phyloP scores from a whole-genome alignment of 2,797 vertebrate species.

The Scarus forsteni region DNA sequence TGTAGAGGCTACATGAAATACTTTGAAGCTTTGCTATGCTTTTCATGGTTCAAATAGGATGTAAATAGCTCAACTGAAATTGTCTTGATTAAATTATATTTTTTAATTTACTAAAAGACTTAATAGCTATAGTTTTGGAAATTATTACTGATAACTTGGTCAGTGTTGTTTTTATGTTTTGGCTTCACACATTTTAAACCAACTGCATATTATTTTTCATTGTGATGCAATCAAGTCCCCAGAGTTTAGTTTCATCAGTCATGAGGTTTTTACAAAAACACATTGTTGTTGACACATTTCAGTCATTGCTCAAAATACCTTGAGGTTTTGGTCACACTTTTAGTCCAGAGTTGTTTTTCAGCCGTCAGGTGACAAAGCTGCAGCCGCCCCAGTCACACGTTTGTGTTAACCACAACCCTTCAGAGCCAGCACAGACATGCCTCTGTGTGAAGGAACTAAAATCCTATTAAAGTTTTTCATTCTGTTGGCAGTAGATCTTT shows the following conservation, averaged over 20 bases:
- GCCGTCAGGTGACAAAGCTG: constrained; percentile 17
- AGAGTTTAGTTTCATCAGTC: background rate
- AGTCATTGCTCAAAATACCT: background rate
- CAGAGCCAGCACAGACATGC: background rate
- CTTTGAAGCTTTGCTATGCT: too few relatives aligned
- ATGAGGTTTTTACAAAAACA: background rate
- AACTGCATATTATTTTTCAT: background rate
- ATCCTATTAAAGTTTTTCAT: background rate
- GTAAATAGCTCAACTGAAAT: too few relatives aligned
- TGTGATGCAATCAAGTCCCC: background rate
- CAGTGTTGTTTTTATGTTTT: background rate
- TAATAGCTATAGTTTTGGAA: too few relatives aligned
- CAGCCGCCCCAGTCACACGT: background rate
- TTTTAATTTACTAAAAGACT: too few relatives aligned
- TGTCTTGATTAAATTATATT: too few relatives aligned
- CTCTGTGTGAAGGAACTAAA: constrained; percentile 22
- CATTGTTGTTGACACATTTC: background rate
- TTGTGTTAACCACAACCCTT: constrained; percentile 20
- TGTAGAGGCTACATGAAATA: too few relatives aligned
- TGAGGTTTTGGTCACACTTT: constrained; percentile 5
- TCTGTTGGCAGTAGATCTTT: background rate
- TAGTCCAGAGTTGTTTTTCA: constrained; percentile 1
- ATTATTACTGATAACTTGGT: background rate
- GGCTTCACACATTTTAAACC: background rate
- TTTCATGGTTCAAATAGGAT: too few relatives aligned